phyloP scores from a whole-genome alignment of 35 echinoderm and acorn worm species.

The Lytechinus variegatus region DNA sequence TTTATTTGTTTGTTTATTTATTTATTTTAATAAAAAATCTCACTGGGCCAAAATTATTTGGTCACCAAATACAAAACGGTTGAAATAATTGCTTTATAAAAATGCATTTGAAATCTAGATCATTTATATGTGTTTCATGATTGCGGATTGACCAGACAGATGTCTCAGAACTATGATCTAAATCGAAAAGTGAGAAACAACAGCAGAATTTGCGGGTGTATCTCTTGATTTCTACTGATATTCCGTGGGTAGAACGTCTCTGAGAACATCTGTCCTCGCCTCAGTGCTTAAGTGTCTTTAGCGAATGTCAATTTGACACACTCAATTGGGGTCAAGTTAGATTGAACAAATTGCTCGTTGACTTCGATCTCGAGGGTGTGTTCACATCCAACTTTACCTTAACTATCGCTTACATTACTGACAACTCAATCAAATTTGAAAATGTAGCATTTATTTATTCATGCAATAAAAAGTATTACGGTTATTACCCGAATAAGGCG shows the following conservation, averaged over 20 bases:
- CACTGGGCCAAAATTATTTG: no score
- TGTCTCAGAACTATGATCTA: neutral
- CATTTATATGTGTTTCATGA: neutral
- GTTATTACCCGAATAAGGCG: no score
- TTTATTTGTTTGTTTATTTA: no score
- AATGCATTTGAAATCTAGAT: neutral
- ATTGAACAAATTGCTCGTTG: neutral
- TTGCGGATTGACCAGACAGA: neutral
- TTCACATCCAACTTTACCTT: neutral
- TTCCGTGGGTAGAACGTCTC: neutral
- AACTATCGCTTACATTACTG: no score
- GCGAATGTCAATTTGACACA: neutral
- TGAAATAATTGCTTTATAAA: neutral
- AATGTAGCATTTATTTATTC: no score
- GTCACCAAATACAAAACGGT: no score
- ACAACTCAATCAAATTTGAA: no score
- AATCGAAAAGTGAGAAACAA: neutral
- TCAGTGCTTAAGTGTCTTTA: neutral
- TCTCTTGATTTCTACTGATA: neutral
- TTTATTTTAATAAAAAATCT: no score
- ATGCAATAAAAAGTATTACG: no score
- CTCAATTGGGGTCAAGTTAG: conserved; percentile 1
- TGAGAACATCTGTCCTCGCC: neutral
- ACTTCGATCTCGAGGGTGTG: neutral
- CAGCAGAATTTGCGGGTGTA: neutral